A percentile compares a stretch with the other conserved stretches of the same genome.
Evolutionary conservation across 1,140 invertebrate species (phyloP).

Genomic region (Maniola jurtina): DNA sequence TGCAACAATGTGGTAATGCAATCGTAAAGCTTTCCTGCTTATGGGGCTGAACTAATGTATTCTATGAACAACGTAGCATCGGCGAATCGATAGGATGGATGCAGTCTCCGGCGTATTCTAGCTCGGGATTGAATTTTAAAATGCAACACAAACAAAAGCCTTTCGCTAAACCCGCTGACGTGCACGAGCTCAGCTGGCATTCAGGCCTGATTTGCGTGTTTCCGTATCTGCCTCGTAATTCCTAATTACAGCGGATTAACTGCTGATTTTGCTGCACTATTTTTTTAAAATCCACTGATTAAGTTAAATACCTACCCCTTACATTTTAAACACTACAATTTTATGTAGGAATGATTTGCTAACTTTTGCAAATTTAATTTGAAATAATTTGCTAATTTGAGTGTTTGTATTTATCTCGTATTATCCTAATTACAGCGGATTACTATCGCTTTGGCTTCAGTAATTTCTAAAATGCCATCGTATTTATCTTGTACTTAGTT

Average conservation of each 20-base stretch:
- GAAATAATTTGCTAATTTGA: too few species aligned
- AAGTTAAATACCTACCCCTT: too few species aligned
- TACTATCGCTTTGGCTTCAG: too few species aligned
- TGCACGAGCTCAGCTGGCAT: constrained; percentile 26
- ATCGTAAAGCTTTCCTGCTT: too few species aligned
- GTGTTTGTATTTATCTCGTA: too few species aligned
- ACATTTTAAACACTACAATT: too few species aligned
- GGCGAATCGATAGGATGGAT: not conserved
- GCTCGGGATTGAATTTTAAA: constrained; percentile 31
- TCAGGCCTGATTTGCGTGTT: constrained; percentile 24
- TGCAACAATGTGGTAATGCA: too few species aligned
- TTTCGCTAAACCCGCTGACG: constrained; percentile 33
- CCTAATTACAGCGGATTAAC: constrained; percentile 19
- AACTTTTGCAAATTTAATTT: too few species aligned
- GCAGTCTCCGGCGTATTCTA: constrained; percentile 1
- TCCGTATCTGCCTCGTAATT: constrained; percentile 21
- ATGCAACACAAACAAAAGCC: constrained; percentile 31
- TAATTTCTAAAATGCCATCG: not conserved
- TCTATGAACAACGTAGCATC: not conserved
- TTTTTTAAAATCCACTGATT: not conserved
- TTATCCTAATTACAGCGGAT: too few species aligned
- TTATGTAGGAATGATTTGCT: too few species aligned
- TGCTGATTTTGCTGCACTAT: not conserved
- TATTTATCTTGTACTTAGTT: too few species aligned
- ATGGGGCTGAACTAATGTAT: too few species aligned